Percentiles rank a stretch among this genome's conserved stretches.
These are phyloP conservation scores for Baronia brevicornis DNA, from an alignment of 2,888 invertebrate species.

Conservation along the genomic window DNA sequence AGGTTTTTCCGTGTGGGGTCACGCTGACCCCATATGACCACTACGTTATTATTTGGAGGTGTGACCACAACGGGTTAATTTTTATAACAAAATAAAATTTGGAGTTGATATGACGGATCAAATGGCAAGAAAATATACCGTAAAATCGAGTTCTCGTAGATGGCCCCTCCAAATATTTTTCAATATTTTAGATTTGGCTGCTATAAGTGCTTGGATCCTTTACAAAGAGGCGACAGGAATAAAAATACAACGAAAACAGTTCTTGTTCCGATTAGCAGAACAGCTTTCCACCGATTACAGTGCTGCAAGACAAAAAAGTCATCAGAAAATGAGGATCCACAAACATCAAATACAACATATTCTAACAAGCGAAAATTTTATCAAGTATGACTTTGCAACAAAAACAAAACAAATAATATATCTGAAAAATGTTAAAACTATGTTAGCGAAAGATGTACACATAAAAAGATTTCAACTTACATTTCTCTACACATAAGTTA, in stretches of 20 bases:
- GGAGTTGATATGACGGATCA: too few species aligned
- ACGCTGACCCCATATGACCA: background rate
- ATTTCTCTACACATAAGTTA: constrained; percentile 1
- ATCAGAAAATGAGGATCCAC: constrained; percentile 1
- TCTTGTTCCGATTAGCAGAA: constrained; percentile 1
- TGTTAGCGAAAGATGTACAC: constrained; percentile 1
- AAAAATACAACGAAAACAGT: background rate
- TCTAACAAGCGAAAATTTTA: constrained; percentile 1
- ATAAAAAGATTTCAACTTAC: constrained; percentile 2
- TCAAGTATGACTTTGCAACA: too few species aligned
- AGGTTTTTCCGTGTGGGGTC: constrained; percentile 1
- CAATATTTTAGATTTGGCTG: background rate
- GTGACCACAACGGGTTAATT: constrained; percentile 2
- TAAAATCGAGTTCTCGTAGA: background rate
- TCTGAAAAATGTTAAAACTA: background rate
- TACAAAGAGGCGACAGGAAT: background rate
- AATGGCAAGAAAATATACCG: constrained; percentile 1
- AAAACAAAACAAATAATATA: constrained; percentile 1
- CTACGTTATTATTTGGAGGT: background rate
- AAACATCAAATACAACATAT: constrained; percentile 2
- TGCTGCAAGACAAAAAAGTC: constrained; percentile 2
- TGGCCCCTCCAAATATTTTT: constrained; percentile 1
- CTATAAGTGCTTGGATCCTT: background rate
- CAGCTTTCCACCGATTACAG: constrained; percentile 1
- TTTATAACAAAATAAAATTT: too few species aligned